Evolutionary conservation across 2,113 vertebrate genomes (phyloP).

Genomic region (Brachyhypopomus gauderio): DNA sequence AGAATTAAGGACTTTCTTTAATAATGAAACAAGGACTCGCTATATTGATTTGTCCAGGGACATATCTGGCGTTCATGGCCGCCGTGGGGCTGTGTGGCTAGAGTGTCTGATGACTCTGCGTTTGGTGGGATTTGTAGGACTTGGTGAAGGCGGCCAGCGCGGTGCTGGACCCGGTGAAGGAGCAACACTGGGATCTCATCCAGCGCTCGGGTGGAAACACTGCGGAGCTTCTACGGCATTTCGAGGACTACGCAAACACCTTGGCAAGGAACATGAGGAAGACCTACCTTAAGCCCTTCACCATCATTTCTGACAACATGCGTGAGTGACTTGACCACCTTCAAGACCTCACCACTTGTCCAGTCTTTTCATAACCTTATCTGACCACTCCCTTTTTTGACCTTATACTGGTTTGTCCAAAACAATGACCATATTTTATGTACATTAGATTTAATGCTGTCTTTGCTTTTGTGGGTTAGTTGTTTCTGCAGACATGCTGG

Average conservation of each 20-base stretch:
- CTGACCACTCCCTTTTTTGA: too few relatives aligned
- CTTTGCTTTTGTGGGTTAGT: constrained; percentile 63
- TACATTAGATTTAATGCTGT: not conserved
- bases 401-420: constrained; percentile 8
- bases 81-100: too few relatives aligned
- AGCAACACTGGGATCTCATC: constrained; percentile 84
- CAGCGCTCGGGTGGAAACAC: constrained; percentile 79
- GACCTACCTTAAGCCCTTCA: constrained; percentile 85
- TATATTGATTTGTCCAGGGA: too few relatives aligned
- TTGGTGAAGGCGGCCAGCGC: constrained; percentile 77
- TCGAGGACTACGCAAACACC: constrained; percentile 80
- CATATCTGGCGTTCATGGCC: too few relatives aligned
- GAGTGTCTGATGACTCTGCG: not conserved
- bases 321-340: constrained; percentile 69
- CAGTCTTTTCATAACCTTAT: too few relatives aligned
- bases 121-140: constrained; percentile 69
- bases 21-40: too few relatives aligned
- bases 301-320: constrained; percentile 82
- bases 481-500: constrained; percentile 81
- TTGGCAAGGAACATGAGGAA: constrained; percentile 79
- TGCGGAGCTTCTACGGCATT: constrained; percentile 74
- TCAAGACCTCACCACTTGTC: too few relatives aligned
- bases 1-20: too few relatives aligned
- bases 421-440: not conserved
- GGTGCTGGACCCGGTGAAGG: constrained; percentile 77